Evolutionary conservation across 2,113 vertebrate genomes (phyloP).

Genomic region (Brachypodius melanocephalos): DNA sequence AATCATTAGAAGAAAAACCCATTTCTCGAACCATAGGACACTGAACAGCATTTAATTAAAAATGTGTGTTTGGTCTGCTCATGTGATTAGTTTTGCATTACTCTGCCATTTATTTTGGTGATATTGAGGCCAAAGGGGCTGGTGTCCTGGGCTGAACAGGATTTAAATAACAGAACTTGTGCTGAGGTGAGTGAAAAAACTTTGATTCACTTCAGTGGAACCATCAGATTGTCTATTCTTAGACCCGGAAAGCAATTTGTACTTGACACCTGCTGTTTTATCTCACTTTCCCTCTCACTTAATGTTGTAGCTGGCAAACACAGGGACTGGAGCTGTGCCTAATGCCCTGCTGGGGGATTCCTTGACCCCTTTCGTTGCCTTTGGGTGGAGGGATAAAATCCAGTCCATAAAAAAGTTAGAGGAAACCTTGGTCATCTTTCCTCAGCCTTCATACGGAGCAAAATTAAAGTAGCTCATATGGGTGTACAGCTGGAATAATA

Average conservation of each 20-base stretch:
- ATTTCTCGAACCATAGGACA: neutral
- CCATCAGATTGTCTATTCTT: neutral
- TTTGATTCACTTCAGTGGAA: neutral
- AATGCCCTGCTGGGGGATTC: neutral
- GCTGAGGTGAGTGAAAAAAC: neutral
- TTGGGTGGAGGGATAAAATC: neutral
- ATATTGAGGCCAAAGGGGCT: neutral
- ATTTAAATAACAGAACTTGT: neutral
- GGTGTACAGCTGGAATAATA: neutral
- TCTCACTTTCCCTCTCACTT: neutral
- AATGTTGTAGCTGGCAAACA: neutral
- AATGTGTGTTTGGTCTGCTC: neutral
- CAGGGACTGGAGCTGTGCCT: neutral
- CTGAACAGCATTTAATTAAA: conserved; percentile 22
- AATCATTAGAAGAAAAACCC: neutral
- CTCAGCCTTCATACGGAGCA: neutral
- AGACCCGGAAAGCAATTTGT: neutral
- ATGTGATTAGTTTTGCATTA: neutral
- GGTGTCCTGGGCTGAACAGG: neutral
- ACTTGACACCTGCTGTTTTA: neutral
- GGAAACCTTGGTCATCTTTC: neutral
- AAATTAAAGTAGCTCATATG: neutral
- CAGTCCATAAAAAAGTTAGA: neutral
- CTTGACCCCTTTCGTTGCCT: neutral
- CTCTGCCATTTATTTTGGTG: neutral